Percentiles rank a stretch among this genome's conserved stretches.
Evolutionary conservation across 2,888 invertebrate species (phyloP).

Genomic region (Ophonus ardosiacus): DNA sequence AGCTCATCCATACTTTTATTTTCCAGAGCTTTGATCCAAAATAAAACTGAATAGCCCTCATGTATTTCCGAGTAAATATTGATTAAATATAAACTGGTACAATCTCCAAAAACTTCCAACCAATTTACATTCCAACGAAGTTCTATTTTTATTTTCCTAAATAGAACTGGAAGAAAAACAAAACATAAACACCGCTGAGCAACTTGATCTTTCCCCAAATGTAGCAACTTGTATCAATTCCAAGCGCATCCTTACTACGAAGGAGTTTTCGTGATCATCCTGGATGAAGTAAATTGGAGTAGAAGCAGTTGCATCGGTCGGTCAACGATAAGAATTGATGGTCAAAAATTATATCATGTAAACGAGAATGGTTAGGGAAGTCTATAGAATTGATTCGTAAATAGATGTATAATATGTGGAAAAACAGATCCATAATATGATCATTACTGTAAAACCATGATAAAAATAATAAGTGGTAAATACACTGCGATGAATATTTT

Average conservation of each 20-base stretch:
- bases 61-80: neutral
- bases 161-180: neutral
- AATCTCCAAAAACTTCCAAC: neutral
- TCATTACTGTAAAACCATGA: no score
- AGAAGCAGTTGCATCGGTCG: neutral
- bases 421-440: neutral
- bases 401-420: neutral
- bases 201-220: conserved; percentile 18
- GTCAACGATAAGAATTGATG: neutral
- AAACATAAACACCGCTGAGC: neutral
- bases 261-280: conserved; percentile 3
- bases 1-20: neutral
- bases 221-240: conserved; percentile 17
- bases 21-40: neutral
- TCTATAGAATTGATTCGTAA: neutral
- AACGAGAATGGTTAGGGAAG: neutral
- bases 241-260: neutral
- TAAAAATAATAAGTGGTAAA: no score
- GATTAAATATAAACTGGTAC: neutral
- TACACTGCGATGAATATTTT: no score
- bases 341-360: neutral
- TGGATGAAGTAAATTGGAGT: neutral
- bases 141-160: conserved; percentile 12
- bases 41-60: neutral
- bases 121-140: conserved; percentile 14